Conservation (phyloP, 2,888 invertebrate genomes). For the Crocallis elinguaria region DNA sequence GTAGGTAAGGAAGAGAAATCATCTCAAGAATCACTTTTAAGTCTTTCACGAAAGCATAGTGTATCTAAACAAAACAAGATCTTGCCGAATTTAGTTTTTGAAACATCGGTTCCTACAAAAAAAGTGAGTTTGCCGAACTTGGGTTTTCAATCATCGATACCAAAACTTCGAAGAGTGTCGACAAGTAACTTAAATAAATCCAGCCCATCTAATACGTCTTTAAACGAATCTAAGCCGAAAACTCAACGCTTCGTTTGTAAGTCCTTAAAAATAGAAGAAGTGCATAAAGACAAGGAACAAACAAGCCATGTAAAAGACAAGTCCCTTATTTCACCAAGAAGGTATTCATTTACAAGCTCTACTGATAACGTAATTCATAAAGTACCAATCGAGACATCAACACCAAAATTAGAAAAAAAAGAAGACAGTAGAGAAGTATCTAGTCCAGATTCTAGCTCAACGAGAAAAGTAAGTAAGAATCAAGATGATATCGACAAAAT, state of each 20-base stretch:
- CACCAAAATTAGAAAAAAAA: slow-evolving; percentile 46
- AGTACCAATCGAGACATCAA: slow-evolving; percentile 55
- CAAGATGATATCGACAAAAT: slow-evolving; percentile 38
- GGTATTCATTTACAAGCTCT: slow-evolving; percentile 6
- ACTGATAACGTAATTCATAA: slow-evolving; percentile 44
- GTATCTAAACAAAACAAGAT: slow-evolving; percentile 7
- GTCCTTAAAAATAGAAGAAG: slow-evolving; percentile 24
- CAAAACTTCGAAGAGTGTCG: not conserved
- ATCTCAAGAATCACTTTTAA: not conserved
- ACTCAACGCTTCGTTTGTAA: slow-evolving; percentile 19
- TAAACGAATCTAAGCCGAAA: slow-evolving; percentile 9
- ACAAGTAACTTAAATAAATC: slow-evolving; percentile 12
- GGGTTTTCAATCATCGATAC: slow-evolving; percentile 5
- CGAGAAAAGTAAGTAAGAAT: slow-evolving; percentile 30
- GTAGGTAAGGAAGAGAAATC: slow-evolving; percentile 4
- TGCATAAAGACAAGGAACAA: slow-evolving; percentile 6
- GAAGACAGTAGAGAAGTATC: slow-evolving; percentile 1
- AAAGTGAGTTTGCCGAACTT: slow-evolving; percentile 13
- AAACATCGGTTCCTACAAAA: slow-evolving; percentile 8
- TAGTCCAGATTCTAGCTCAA: slow-evolving; percentile 15
- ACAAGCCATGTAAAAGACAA: slow-evolving; percentile 1
- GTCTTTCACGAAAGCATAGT: not conserved
- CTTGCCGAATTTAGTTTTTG: slow-evolving; percentile 12
- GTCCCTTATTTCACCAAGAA: slow-evolving; percentile 14
- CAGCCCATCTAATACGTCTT: slow-evolving; percentile 4